Percentiles rank a stretch among this genome's conserved stretches.
Evolutionary conservation across 2,888 invertebrate genomes (phyloP).

Genomic region (Liopterus haemorrhoidalis): DNA sequence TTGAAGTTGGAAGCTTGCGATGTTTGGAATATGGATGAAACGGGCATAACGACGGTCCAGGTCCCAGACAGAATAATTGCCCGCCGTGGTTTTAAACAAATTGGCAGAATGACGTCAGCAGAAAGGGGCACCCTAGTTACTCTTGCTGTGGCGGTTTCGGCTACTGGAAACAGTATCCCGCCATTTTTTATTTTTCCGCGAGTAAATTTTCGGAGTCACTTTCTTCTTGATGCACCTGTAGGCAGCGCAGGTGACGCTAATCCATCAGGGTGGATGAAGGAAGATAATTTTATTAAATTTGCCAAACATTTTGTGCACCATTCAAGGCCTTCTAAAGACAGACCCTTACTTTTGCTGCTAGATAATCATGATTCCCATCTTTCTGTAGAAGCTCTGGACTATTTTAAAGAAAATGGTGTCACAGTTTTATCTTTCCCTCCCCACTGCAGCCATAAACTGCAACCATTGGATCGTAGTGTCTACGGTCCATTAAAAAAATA

Average conservation of each 20-base stretch:
- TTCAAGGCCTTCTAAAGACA: conserved; percentile 16
- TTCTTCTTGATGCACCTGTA: conserved; percentile 25
- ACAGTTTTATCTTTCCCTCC: conserved; percentile 23
- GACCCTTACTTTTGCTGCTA: conserved; percentile 26
- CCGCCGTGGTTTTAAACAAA: conserved; percentile 35
- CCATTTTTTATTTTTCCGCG: conserved; percentile 37
- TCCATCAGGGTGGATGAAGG: conserved; percentile 33
- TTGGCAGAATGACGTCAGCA: conserved; percentile 36
- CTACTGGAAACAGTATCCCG: conserved; percentile 34
- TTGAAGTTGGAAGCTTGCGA: conserved; percentile 25
- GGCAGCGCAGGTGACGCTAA: conserved; percentile 29
- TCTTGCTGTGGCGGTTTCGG: conserved; percentile 32
- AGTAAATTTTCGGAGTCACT: conserved; percentile 26
- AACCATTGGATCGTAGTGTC: conserved; percentile 29
- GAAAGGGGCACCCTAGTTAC: conserved; percentile 36
- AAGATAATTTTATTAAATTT: conserved; percentile 25
- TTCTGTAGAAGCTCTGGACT: conserved; percentile 19
- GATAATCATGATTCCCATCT: conserved; percentile 30
- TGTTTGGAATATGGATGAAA: conserved; percentile 20
- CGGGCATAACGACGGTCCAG: conserved; percentile 34
- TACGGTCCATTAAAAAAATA: conserved; percentile 28
- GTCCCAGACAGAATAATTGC: conserved; percentile 37
- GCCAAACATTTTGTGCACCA: conserved; percentile 30
- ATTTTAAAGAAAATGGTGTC: conserved; percentile 25
- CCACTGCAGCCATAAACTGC: conserved; percentile 26